These are phyloP conservation scores for Penaeus monodon DNA, from an alignment of 2,888 invertebrate species.

Conservation along the genomic window DNA sequence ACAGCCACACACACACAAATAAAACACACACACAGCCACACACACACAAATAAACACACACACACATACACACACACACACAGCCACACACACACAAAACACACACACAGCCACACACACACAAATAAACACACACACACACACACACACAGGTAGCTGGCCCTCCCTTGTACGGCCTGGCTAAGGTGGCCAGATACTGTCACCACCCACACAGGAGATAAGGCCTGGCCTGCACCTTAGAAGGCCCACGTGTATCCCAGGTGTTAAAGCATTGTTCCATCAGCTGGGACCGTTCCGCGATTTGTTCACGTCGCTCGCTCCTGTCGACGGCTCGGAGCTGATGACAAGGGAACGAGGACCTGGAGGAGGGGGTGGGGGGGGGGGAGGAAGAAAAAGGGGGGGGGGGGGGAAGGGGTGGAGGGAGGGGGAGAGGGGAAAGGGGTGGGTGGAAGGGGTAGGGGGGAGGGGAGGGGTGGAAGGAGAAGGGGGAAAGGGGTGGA, in stretches of 20 bases:
- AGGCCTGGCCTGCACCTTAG: too few species aligned
- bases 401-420: background rate
- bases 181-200: too few species aligned
- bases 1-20: too few species aligned
- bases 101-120: background rate
- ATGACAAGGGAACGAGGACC: background rate
- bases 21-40: too few species aligned
- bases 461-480: background rate
- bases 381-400: background rate
- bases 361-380: too few species aligned
- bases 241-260: too few species aligned
- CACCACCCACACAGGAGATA: too few species aligned
- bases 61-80: background rate
- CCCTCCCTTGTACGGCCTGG: too few species aligned
- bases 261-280: background rate
- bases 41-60: background rate
- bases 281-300: background rate
- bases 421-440: background rate
- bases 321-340: background rate
- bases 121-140: background rate
- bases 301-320: slow-evolving; percentile 16
- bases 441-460: too few species aligned
- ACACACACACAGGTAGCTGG: background rate
- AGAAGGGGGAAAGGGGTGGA: background rate
- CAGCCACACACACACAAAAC: background rate